Evolutionary conservation across 2,113 vertebrate species (phyloP).

Genomic region (Scartelaos histophorus): DNA sequence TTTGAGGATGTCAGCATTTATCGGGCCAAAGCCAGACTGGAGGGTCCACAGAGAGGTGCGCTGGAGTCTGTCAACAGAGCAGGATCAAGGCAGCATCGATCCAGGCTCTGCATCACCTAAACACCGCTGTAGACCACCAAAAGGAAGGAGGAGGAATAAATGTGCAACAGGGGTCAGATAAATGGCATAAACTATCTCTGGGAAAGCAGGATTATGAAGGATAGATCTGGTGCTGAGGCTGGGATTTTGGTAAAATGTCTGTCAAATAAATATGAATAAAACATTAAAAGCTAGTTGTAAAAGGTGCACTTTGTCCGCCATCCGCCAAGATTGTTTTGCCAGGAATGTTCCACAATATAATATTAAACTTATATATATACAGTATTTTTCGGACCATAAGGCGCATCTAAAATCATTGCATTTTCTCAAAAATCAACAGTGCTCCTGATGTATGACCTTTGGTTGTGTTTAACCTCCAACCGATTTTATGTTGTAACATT

Average conservation of each 20-base stretch:
- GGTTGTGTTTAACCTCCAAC: too few relatives aligned
- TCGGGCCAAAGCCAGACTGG: constrained; percentile 58
- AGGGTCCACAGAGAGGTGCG: constrained; percentile 56
- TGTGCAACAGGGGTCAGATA: background rate
- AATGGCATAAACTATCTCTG: background rate
- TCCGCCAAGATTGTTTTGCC: too few relatives aligned
- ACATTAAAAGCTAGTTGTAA: background rate
- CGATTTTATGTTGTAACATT: too few relatives aligned
- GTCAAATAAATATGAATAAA: background rate
- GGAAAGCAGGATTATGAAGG: background rate
- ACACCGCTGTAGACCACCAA: constrained; percentile 28
- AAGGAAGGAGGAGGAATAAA: constrained; percentile 11
- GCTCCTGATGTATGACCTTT: too few relatives aligned
- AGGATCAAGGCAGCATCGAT: constrained; percentile 65
- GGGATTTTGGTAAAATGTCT: background rate
- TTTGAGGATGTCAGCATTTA: constrained; percentile 74
- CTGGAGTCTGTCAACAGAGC: constrained; percentile 64
- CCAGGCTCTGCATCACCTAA: constrained; percentile 35
- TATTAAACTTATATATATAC: too few relatives aligned
- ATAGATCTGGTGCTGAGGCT: background rate
- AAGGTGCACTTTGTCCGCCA: too few relatives aligned
- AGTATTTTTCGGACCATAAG: too few relatives aligned
- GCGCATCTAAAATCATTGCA: too few relatives aligned
- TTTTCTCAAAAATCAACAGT: too few relatives aligned
- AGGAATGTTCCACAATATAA: too few relatives aligned